A percentile compares a stretch with the other conserved stretches of the same genome.
Evolutionary conservation across 2,888 invertebrate species (phyloP).

Genomic region (Pardosa pseudoannulata): DNA sequence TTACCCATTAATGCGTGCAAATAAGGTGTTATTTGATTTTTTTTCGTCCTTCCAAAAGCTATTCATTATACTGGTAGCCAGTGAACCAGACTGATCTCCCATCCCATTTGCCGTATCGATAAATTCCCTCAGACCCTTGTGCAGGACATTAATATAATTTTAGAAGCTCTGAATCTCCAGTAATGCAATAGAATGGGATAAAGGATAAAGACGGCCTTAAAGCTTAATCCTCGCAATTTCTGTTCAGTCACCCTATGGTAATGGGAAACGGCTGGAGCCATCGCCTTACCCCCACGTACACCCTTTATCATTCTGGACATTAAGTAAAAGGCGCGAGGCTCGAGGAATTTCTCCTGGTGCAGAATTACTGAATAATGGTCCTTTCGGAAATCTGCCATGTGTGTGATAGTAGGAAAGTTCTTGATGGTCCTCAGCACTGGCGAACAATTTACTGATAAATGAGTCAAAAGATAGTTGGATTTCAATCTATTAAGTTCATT

Average conservation of each 20-base stretch:
- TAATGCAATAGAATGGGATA: slow-evolving; percentile 10
- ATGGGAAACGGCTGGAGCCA: slow-evolving; percentile 47
- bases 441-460: slow-evolving; percentile 12
- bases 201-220: slow-evolving; percentile 2
- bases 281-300: slow-evolving; percentile 36
- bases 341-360: slow-evolving; percentile 4
- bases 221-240: slow-evolving; percentile 35
- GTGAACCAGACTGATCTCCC: background rate
- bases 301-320: slow-evolving; percentile 71
- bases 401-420: slow-evolving; percentile 9
- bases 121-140: background rate
- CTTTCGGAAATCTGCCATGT: background rate
- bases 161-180: background rate
- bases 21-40: too few species aligned
- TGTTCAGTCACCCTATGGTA: slow-evolving; percentile 69
- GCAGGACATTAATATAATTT: slow-evolving; percentile 10
- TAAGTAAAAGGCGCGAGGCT: slow-evolving; percentile 63
- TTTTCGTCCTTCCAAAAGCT: too few species aligned
- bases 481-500: background rate
- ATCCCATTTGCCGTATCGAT: background rate
- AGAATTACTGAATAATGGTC: slow-evolving; percentile 15
- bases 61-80: too few species aligned
- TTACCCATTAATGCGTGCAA: too few species aligned
- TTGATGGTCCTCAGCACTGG: background rate
- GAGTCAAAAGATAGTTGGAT: background rate